Evolutionary conservation across 1,140 invertebrate species (phyloP).

Genomic region (Sycophaga agraensis): DNA sequence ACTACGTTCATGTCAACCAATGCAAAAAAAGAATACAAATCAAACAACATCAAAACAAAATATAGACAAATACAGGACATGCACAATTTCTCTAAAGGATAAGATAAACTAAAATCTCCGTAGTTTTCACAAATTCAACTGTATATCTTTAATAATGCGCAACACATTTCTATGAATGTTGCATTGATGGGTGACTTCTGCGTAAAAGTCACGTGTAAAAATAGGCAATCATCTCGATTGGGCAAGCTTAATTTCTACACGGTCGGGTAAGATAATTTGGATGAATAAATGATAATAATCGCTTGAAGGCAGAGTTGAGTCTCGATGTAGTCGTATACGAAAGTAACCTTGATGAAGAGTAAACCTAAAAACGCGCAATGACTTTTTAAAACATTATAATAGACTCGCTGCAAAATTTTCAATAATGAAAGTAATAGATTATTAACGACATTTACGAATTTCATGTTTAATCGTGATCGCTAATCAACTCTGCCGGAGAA

Average conservation of each 20-base stretch:
- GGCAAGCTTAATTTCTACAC: not conserved
- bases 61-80: constrained; percentile 14
- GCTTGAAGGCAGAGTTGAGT: constrained; percentile 15
- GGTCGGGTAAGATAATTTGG: not conserved
- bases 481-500: constrained; percentile 4
- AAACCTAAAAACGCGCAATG: not conserved
- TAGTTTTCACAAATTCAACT: constrained; percentile 11
- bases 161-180: not conserved
- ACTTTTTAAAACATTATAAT: not conserved
- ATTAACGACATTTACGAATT: not conserved
- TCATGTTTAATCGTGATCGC: not conserved
- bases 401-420: not conserved
- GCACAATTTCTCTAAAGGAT: not conserved
- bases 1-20: not conserved
- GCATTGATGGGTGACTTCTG: not conserved
- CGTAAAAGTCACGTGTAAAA: not conserved
- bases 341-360: not conserved
- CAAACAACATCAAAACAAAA: constrained; percentile 32
- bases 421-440: constrained; percentile 17
- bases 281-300: not conserved
- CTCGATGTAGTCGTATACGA: not conserved
- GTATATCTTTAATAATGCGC: not conserved
- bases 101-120: not conserved
- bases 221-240: not conserved
- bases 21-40: constrained; percentile 24